Evolutionary conservation across 2,113 vertebrate species (phyloP).

Genomic region (Macrotis lagotis): DNA sequence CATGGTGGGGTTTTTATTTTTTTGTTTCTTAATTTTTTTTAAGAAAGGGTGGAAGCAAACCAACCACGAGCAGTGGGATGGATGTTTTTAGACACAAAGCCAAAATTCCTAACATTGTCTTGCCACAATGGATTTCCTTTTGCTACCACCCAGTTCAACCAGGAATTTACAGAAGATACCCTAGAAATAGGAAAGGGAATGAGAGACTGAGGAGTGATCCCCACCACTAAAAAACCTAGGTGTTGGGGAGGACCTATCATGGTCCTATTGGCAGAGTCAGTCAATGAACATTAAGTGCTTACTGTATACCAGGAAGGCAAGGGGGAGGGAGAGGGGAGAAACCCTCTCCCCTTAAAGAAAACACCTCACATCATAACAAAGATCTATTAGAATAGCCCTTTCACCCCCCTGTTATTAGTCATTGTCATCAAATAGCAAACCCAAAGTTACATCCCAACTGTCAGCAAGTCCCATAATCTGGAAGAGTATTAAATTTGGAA

Average conservation of each 20-base stretch:
- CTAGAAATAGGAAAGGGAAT: background rate
- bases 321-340: background rate
- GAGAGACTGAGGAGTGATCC: background rate
- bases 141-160: background rate
- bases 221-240: background rate
- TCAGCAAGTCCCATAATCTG: background rate
- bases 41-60: background rate
- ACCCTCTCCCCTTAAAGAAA: too few species aligned
- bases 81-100: constrained; percentile 17
- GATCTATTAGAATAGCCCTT: background rate
- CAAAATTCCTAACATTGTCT: background rate
- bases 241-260: background rate
- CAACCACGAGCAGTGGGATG: background rate
- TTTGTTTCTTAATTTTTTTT: background rate
- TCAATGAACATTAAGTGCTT: background rate
- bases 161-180: background rate
- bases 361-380: too few species aligned
- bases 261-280: background rate
- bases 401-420: background rate
- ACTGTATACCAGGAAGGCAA: background rate
- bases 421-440: background rate
- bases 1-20: background rate
- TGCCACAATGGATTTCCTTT: background rate
- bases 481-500: background rate
- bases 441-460: background rate